phyloP scores from a whole-genome alignment of 2,113 vertebrate genomes.

The Chlorodrepanis virens region DNA sequence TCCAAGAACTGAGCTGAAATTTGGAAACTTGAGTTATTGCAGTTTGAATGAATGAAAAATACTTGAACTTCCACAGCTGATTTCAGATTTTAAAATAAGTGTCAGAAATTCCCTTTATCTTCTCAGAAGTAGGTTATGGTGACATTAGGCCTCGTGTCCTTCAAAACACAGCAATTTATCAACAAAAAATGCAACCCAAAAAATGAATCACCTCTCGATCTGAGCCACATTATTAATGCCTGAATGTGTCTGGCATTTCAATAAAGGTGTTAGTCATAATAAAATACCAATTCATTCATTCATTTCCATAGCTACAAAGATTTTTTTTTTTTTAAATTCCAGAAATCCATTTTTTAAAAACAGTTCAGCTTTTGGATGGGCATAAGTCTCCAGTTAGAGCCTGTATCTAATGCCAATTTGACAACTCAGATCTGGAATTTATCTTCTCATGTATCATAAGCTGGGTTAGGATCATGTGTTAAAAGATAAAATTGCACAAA shows the following conservation, averaged over 20 bases:
- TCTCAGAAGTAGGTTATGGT: not conserved
- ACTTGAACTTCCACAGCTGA: not conserved
- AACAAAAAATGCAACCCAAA: not conserved
- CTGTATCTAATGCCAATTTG: not conserved
- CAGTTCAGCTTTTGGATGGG: not conserved
- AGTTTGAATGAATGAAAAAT: not conserved
- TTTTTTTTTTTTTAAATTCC: not conserved
- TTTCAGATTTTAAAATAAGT: not conserved
- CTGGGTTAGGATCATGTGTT: not conserved
- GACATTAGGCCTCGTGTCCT: not conserved
- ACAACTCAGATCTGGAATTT: not conserved
- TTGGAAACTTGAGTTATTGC: not conserved
- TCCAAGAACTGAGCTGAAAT: not conserved
- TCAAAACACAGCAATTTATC: not conserved
- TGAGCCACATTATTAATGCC: not conserved
- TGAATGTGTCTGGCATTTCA: not conserved
- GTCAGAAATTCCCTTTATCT: not conserved
- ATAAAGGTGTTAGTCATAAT: not conserved
- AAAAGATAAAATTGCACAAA: not conserved
- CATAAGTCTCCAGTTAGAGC: not conserved
- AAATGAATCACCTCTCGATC: not conserved
- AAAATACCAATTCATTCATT: not conserved
- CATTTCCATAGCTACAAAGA: not conserved
- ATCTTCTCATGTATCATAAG: not conserved
- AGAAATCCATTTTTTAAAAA: not conserved